Evolutionary conservation across 2,113 vertebrate species (phyloP).

Genomic region (Cercocebus atys): DNA sequence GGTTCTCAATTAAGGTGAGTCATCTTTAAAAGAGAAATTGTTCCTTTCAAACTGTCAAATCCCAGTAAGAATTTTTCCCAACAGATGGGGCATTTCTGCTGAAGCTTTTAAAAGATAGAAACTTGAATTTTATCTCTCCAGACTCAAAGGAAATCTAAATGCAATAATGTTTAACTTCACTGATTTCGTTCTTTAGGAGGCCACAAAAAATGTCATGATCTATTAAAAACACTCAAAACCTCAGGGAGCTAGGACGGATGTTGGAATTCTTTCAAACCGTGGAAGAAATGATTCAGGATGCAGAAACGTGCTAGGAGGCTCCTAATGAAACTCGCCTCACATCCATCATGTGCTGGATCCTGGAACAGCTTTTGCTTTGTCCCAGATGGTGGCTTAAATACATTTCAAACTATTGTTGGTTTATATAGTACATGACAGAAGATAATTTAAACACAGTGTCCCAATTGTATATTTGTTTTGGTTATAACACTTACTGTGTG

Average conservation of each 20-base stretch:
- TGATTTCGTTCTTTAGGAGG: slow-evolving; percentile 62
- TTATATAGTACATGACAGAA: slow-evolving; percentile 72
- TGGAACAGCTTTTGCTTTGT: slow-evolving; percentile 72
- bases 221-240: slow-evolving; percentile 75
- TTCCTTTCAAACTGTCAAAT: background rate
- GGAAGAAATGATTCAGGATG: slow-evolving; percentile 77
- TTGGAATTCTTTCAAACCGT: slow-evolving; percentile 76
- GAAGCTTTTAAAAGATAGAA: slow-evolving; percentile 46
- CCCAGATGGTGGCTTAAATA: slow-evolving; percentile 76
- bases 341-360: slow-evolving; percentile 73
- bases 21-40: background rate
- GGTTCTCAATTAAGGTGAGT: background rate
- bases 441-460: slow-evolving; percentile 72
- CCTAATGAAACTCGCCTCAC: slow-evolving; percentile 71
- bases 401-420: slow-evolving; percentile 75
- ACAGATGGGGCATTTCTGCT: background rate
- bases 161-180: slow-evolving; percentile 61
- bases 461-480: slow-evolving; percentile 76
- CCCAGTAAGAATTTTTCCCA: background rate
- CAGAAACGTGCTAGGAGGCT: slow-evolving; percentile 69
- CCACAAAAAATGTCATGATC: slow-evolving; percentile 64
- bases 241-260: slow-evolving; percentile 69
- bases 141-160: slow-evolving; percentile 56
- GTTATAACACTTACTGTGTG: slow-evolving; percentile 76
- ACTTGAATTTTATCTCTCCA: slow-evolving; percentile 37